Conservation (phyloP, 2,888 invertebrate species). For the Diplolepis rosae region DNA sequence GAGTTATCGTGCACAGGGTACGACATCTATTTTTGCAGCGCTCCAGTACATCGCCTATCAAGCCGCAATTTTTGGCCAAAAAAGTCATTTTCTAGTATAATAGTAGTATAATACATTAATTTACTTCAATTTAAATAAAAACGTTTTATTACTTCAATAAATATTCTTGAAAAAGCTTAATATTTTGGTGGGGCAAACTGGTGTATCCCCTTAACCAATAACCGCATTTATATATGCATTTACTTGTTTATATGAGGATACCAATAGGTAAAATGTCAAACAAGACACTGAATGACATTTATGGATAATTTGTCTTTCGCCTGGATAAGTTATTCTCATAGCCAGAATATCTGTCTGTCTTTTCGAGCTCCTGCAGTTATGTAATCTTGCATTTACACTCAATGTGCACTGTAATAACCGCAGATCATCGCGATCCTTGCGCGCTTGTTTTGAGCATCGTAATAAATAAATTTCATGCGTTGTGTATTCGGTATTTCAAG, state of each 20-base stretch:
- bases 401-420: constrained; percentile 23
- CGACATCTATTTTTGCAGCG: too few species aligned
- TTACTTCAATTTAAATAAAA: too few species aligned
- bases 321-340: constrained; percentile 65
- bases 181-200: background rate
- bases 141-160: too few species aligned
- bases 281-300: constrained; percentile 59
- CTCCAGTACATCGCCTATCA: too few species aligned
- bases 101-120: too few species aligned
- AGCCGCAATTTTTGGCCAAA: too few species aligned
- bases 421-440: background rate
- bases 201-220: too few species aligned
- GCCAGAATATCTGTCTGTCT: constrained; percentile 48
- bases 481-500: constrained; percentile 29
- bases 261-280: constrained; percentile 51
- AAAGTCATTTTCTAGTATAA: too few species aligned
- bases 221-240: too few species aligned
- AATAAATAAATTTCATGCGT: constrained; percentile 31
- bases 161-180: too few species aligned
- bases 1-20: too few species aligned
- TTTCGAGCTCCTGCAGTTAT: constrained; percentile 36
- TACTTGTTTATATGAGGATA: constrained; percentile 55
- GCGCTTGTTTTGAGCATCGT: background rate
- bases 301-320: constrained; percentile 62
- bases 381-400: constrained; percentile 34